Base-by-base conservation (phyloP, 2,797 vertebrate genomes). In the Gallinago solitaria region DNA sequence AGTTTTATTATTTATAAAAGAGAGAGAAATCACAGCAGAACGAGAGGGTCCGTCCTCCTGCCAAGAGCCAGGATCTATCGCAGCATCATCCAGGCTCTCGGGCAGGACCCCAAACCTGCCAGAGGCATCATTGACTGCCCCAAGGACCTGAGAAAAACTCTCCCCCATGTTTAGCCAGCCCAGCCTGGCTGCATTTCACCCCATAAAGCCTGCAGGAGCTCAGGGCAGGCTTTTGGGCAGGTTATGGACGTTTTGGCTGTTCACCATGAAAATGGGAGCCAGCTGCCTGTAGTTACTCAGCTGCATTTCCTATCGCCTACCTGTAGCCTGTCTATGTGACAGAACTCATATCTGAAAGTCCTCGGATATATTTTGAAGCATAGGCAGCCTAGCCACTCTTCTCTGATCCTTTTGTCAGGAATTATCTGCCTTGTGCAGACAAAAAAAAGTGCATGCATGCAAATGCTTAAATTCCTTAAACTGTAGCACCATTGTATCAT, bases 11-110 rank as follows among this genome's bases (percentile, higher is more conserved):
- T 64, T 47, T 19, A 32, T 47, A 28, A 24, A 33, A 54, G 33
- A 71, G 25, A 59, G 32, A 24, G 43, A 37, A 53, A 56, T 6
- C 0, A 0, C 43, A 51, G 35, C 4, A n/a, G 63, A 37, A 56
- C 3, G 1, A 30, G 41, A 69, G 35, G 4, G 3, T 19, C 23
- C 32, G 4, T 47, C 39, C 11, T 75, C 16, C 63, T 30, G 35
- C 18, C 1, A 1, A 48, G 47, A 43, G 23, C n/a, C 14, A 6
- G 56, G 69, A 53, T 16, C 47, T 18, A 11, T 28, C 0, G 0
- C 25, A 18, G 43, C 80, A 27, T 27, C 3, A 0, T 9, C 45
- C 11, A 5, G 12, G 25, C 33, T 59, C 16, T 1, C 24, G 6
- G n/a, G 21, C 53, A 54, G 54, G 27, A 24, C 8, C 41, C 28